A percentile compares a stretch with the other conserved stretches of the same genome.
Conservation (phyloP, 2,888 invertebrate species). For the Aethes cnicana region DNA sequence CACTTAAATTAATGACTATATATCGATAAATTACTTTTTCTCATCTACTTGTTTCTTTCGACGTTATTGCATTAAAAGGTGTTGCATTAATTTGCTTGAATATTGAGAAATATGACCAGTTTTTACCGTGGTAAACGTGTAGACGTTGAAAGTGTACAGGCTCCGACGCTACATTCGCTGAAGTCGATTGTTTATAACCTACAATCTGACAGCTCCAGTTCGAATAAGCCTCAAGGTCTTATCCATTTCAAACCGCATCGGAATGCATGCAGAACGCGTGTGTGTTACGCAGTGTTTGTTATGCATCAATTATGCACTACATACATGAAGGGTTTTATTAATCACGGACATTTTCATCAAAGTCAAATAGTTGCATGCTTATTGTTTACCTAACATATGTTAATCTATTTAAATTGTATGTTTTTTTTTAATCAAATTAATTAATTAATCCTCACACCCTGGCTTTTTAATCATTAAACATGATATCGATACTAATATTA, state of each 20-base stretch:
- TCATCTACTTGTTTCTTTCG: too few species aligned
- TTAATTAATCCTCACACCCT: too few species aligned
- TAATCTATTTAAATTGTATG: not conserved
- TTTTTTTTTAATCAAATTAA: too few species aligned
- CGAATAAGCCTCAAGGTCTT: constrained; percentile 16
- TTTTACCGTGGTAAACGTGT: not conserved
- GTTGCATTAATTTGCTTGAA: not conserved
- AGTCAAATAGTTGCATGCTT: not conserved
- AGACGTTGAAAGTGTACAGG: not conserved
- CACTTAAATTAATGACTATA: not conserved
- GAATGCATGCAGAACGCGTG: constrained; percentile 11
- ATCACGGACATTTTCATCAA: not conserved
- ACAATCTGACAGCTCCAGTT: constrained; percentile 16
- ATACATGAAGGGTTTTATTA: too few species aligned
- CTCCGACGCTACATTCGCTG: not conserved
- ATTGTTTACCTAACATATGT: constrained; percentile 11
- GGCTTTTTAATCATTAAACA: too few species aligned
- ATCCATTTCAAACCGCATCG: constrained; percentile 13
- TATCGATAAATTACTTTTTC: constrained; percentile 10
- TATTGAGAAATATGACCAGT: constrained; percentile 4
- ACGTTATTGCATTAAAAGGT: too few species aligned
- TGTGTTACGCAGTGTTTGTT: too few species aligned
- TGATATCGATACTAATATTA: too few species aligned
- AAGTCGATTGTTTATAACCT: constrained; percentile 25
- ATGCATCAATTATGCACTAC: not conserved